phyloP scores from a whole-genome alignment of 2,113 vertebrate genomes.

The Microtus pennsylvanicus region DNA sequence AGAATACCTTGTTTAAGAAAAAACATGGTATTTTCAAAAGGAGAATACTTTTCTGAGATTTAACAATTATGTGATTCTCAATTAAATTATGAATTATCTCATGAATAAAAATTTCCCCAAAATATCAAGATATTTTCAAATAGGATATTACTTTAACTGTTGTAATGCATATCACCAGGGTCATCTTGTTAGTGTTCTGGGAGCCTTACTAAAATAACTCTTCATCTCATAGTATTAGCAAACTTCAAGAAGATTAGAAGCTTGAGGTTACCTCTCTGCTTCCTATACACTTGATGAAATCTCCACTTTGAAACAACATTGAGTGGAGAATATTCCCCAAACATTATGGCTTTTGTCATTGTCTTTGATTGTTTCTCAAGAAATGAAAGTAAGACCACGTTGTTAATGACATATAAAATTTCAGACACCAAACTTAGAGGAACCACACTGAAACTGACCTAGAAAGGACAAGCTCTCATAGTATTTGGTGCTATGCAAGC shows the following conservation, averaged over 20 bases:
- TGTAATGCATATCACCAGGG: not conserved
- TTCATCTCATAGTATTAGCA: not conserved
- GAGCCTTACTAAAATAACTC: not conserved
- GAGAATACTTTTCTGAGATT: not conserved
- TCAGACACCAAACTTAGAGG: not conserved
- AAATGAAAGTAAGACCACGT: not conserved
- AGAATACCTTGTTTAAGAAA: not conserved
- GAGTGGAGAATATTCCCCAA: not conserved
- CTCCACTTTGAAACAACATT: not conserved
- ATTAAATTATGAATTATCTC: not conserved
- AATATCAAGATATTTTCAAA: not conserved
- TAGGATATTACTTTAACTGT: not conserved
- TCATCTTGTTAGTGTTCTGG: not conserved
- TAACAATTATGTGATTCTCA: not conserved
- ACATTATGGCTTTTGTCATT: not conserved
- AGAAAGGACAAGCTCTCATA: not conserved
- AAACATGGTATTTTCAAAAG: not conserved
- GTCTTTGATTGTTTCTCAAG: not conserved
- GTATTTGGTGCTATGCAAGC: not conserved
- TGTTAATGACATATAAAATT: not conserved
- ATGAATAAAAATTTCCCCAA: not conserved
- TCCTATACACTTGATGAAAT: not conserved
- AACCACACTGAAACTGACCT: not conserved
- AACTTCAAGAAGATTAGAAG: not conserved
- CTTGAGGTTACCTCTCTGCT: not conserved